Conservation (phyloP, 2,797 vertebrate genomes). For the Linurgus olivaceus region DNA sequence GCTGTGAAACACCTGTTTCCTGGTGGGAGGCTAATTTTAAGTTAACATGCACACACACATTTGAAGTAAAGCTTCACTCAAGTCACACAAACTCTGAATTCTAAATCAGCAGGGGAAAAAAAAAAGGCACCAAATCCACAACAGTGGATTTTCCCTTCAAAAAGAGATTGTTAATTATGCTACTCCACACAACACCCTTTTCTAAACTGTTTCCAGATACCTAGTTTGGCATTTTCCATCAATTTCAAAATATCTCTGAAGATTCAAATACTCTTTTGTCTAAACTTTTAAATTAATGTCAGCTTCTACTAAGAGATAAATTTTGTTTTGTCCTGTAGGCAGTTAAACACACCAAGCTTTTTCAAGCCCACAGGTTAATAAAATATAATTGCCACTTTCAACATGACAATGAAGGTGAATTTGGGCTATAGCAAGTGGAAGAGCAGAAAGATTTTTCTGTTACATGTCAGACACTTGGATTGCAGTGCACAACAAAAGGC, state of each 20-base stretch:
- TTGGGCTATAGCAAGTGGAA: neutral
- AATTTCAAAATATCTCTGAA: neutral
- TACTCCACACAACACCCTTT: fast-evolving
- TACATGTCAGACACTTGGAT: neutral
- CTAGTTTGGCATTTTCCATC: neutral
- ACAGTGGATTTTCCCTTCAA: neutral
- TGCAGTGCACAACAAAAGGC: neutral
- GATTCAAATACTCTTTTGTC: neutral
- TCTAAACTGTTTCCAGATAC: neutral
- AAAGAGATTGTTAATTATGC: neutral
- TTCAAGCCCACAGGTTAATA: neutral
- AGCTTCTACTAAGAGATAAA: neutral
- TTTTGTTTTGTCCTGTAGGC: neutral
- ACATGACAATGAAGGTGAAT: neutral
- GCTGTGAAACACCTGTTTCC: neutral
- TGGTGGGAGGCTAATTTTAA: neutral
- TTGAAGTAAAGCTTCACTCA: neutral
- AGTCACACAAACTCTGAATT: neutral
- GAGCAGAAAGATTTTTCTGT: neutral
- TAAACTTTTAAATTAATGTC: neutral
- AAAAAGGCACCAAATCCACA: neutral
- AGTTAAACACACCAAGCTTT: neutral
- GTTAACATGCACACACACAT: neutral
- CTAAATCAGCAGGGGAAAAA: neutral
- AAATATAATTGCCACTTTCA: neutral